Conservation (phyloP, 2,888 invertebrate genomes). For the Laothoe populi region DNA sequence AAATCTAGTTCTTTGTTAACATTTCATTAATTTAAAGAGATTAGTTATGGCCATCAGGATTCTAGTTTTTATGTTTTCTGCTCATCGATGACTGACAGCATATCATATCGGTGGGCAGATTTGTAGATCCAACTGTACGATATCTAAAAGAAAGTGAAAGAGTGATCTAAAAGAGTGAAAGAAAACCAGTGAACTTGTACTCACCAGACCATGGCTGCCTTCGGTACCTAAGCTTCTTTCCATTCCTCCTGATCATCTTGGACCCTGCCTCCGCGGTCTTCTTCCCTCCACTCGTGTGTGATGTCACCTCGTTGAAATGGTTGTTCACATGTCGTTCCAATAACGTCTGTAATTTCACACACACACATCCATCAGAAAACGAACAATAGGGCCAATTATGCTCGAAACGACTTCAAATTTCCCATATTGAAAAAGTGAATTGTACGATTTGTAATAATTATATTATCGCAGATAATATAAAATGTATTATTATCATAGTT, state of each 20-base stretch:
- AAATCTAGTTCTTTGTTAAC: no score
- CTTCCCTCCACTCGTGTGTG: conserved; percentile 85
- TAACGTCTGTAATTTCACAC: conserved; percentile 85
- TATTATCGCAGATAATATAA: background rate
- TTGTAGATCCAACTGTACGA: no score
- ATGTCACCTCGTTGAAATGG: conserved; percentile 90
- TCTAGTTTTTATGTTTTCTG: no score
- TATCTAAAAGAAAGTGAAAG: no score
- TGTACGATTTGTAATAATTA: background rate
- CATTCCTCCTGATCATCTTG: conserved; percentile 93
- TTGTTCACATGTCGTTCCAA: conserved; percentile 97
- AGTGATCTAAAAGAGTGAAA: no score
- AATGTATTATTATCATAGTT: background rate
- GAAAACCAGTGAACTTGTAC: no score
- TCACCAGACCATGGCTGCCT: conserved; percentile 96
- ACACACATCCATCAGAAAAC: conserved; percentile 14
- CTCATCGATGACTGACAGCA: no score
- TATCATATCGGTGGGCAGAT: no score
- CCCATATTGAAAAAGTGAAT: conserved; percentile 12
- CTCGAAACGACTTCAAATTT: conserved; percentile 13
- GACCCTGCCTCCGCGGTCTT: conserved; percentile 89
- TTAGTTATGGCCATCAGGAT: no score
- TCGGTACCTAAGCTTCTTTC: conserved; percentile 94
- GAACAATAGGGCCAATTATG: background rate
- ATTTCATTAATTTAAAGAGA: no score